These are phyloP conservation scores for Puntigrus tetrazona DNA, from an alignment of 2,113 vertebrate genomes.

Conservation along the genomic window DNA sequence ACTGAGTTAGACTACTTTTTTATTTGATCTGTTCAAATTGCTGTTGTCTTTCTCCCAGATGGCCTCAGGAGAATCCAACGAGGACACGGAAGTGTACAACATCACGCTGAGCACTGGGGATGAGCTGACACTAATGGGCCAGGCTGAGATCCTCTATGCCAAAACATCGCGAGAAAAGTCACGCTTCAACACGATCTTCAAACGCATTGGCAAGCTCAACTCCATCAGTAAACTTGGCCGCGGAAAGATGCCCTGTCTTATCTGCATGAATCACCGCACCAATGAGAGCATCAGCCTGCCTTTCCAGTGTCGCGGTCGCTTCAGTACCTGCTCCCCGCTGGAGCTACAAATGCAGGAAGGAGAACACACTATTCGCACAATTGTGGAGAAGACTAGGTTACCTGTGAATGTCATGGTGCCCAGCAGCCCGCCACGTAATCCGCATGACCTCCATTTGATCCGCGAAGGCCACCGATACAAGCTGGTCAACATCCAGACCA, in stretches of 20 bases:
- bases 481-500: slow-evolving; percentile 95
- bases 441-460: slow-evolving; percentile 93
- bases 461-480: slow-evolving; percentile 97
- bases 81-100: slow-evolving; percentile 98
- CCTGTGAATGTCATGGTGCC: slow-evolving; percentile 95
- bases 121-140: slow-evolving; percentile 96
- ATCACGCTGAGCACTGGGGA: slow-evolving; percentile 94
- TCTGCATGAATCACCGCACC: slow-evolving; percentile 99
- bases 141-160: slow-evolving; percentile 98
- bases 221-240: slow-evolving; percentile 92
- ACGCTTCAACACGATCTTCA: slow-evolving; percentile 95
- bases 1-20: not conserved
- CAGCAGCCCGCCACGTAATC: slow-evolving; percentile 88
- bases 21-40: not conserved
- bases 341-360: slow-evolving; percentile 99
- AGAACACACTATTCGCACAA: slow-evolving; percentile 95
- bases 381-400: slow-evolving; percentile 94
- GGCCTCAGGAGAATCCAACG: slow-evolving; percentile 95
- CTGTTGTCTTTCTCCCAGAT: slow-evolving; percentile 75
- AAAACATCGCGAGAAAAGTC: slow-evolving; percentile 95
- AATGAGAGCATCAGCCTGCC: slow-evolving; percentile 98
- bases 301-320: slow-evolving; percentile 95
- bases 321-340: slow-evolving; percentile 94
- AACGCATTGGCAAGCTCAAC: slow-evolving; percentile 95
- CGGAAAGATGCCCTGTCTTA: slow-evolving; percentile 97